Conservation (phyloP, 2,888 invertebrate genomes). For the Zootermopsis nevadensis region DNA sequence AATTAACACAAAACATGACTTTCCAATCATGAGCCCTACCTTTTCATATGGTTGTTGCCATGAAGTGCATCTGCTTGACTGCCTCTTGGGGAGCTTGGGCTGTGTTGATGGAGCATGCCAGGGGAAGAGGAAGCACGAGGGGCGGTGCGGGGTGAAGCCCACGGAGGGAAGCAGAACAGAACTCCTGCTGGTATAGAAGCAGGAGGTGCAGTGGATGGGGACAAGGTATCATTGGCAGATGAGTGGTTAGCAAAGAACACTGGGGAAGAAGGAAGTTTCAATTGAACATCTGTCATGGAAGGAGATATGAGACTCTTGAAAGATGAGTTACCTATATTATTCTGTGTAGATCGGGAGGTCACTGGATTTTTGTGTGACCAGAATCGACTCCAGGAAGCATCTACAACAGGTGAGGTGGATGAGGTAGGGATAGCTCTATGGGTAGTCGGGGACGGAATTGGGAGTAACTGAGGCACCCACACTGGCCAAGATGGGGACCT, state of each 20-base stretch:
- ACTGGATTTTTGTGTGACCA: conserved; percentile 34
- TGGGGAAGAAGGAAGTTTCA: conserved; percentile 47
- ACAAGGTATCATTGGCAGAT: conserved; percentile 44
- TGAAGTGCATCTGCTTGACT: conserved; percentile 30
- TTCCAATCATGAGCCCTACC: conserved; percentile 24
- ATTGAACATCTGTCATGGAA: conserved; percentile 42
- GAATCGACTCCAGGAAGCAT: conserved; percentile 31
- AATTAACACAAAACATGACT: conserved; percentile 3
- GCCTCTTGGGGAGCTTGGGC: conserved; percentile 51
- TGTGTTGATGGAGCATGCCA: conserved; percentile 54
- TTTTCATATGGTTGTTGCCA: conserved; percentile 36
- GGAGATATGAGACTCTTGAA: conserved; percentile 31
- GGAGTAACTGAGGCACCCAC: conserved; percentile 65
- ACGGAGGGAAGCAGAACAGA: conserved; percentile 57
- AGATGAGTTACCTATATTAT: conserved; percentile 34
- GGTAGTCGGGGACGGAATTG: conserved; percentile 56
- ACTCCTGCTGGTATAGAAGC: conserved; percentile 44
- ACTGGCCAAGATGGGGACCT: conserved; percentile 73
- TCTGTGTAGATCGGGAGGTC: conserved; percentile 13
- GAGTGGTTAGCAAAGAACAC: conserved; percentile 49
- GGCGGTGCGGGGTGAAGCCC: conserved; percentile 54
- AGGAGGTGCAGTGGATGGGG: conserved; percentile 41
- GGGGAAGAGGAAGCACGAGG: conserved; percentile 49
- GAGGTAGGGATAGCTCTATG: conserved; percentile 27
- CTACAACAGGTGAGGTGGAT: neutral